These are phyloP conservation scores for Patella ulyssiponensis DNA, from an alignment of 2,888 invertebrate species.

Conservation along the genomic window DNA sequence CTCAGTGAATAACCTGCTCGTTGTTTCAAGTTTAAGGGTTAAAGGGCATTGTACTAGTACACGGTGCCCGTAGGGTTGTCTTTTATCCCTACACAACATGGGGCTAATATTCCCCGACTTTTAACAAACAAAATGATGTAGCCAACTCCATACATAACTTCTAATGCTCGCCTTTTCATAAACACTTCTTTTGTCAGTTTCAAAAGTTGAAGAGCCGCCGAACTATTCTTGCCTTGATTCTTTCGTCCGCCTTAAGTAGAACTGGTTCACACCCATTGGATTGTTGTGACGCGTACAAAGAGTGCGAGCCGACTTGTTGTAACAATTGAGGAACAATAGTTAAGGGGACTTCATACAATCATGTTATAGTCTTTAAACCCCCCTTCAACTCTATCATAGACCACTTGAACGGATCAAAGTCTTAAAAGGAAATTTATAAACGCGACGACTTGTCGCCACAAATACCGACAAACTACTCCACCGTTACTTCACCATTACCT, in stretches of 20 bases:
- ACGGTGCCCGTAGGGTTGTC: neutral
- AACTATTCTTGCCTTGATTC: neutral
- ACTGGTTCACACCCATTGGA: neutral
- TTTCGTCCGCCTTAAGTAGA: slow-evolving; percentile 2
- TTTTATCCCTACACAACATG: neutral
- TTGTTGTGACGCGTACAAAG: neutral
- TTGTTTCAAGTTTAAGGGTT: neutral
- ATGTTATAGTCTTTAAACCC: neutral
- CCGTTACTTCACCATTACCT: too few relatives aligned
- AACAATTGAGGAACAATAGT: neutral
- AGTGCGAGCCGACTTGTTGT: neutral
- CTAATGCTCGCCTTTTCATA: slow-evolving; percentile 7
- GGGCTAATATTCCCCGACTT: slow-evolving; percentile 4
- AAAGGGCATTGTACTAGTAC: neutral
- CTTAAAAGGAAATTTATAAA: neutral
- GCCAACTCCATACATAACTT: neutral
- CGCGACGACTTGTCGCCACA: neutral
- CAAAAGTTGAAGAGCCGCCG: neutral
- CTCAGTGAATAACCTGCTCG: too few relatives aligned
- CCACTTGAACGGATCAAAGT: slow-evolving; percentile 2
- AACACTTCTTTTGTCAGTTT: neutral
- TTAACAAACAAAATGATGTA: neutral
- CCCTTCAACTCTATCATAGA: neutral
- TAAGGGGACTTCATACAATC: neutral
- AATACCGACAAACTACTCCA: neutral